Conservation (phyloP, 2,113 vertebrate species). For the Tupaia chinensis region DNA sequence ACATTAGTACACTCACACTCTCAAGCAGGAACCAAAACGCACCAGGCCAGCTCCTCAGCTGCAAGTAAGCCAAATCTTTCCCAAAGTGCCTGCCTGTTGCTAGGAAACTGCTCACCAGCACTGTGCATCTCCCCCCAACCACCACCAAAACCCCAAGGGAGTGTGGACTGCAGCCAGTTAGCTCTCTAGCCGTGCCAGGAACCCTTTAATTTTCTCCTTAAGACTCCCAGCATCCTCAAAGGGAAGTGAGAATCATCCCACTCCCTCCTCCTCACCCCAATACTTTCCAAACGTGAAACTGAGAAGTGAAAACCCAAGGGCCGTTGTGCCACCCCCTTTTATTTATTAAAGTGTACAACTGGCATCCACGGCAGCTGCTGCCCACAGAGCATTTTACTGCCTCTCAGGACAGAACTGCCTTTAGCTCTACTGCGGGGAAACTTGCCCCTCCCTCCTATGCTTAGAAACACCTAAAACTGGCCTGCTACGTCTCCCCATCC, state of each 20-base stretch:
- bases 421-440: not conserved
- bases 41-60: constrained; percentile 44
- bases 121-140: not conserved
- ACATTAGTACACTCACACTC: constrained; percentile 12
- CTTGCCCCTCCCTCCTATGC: not conserved
- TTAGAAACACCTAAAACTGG: constrained; percentile 1
- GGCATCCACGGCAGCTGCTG: not conserved
- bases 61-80: constrained; percentile 57
- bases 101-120: constrained; percentile 46
- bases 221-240: constrained; percentile 35
- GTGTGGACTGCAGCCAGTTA: constrained; percentile 57
- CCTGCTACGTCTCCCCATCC: not conserved
- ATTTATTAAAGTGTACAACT: constrained; percentile 58
- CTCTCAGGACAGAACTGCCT: constrained; percentile 30
- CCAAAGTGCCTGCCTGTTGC: constrained; percentile 65
- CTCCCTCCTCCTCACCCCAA: not conserved
- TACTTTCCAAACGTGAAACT: constrained; percentile 58
- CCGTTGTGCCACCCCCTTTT: not conserved
- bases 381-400: constrained; percentile 41
- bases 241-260: constrained; percentile 48
- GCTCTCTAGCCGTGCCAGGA: constrained; percentile 54
- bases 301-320: constrained; percentile 62
- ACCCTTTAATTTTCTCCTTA: constrained; percentile 53
- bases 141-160: not conserved
- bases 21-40: not conserved